phyloP scores from a whole-genome alignment of 2,888 invertebrate genomes.

The Eupithecia subfuscata region DNA sequence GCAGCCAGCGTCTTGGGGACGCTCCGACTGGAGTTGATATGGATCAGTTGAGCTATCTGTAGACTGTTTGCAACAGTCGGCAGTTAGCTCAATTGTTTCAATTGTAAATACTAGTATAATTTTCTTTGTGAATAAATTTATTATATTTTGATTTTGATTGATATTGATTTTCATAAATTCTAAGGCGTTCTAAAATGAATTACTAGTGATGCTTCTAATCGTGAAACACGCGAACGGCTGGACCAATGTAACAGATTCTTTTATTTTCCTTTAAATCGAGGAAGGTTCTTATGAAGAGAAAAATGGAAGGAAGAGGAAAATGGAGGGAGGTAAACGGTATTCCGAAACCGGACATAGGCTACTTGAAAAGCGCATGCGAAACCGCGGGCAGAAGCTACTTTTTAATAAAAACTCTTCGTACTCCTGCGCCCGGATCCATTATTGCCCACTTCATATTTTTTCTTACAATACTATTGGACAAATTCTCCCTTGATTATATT shows the following conservation, averaged over 20 bases:
- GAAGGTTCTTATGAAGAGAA: not conserved
- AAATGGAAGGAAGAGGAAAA: too few species aligned
- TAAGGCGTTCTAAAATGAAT: not conserved
- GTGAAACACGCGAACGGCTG: not conserved
- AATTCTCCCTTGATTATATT: slow-evolving; percentile 62
- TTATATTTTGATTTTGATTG: too few species aligned
- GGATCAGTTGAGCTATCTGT: too few species aligned
- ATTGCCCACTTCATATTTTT: slow-evolving; percentile 35
- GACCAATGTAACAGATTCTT: too few species aligned
- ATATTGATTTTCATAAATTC: too few species aligned
- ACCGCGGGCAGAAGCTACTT: not conserved
- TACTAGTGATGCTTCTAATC: too few species aligned
- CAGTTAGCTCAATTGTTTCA: too few species aligned
- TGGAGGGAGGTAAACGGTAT: not conserved
- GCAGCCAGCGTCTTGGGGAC: too few species aligned
- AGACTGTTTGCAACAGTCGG: too few species aligned
- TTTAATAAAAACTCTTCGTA: slow-evolving; percentile 19
- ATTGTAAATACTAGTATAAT: too few species aligned
- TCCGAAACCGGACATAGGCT: not conserved
- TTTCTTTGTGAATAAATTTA: too few species aligned
- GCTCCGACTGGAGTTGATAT: too few species aligned
- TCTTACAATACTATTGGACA: slow-evolving; percentile 51
- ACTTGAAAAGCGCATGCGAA: not conserved
- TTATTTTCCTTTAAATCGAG: not conserved
- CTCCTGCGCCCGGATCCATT: slow-evolving; percentile 8